Conservation (phyloP, 2,113 vertebrate species). For the Anoplopoma fimbria region DNA sequence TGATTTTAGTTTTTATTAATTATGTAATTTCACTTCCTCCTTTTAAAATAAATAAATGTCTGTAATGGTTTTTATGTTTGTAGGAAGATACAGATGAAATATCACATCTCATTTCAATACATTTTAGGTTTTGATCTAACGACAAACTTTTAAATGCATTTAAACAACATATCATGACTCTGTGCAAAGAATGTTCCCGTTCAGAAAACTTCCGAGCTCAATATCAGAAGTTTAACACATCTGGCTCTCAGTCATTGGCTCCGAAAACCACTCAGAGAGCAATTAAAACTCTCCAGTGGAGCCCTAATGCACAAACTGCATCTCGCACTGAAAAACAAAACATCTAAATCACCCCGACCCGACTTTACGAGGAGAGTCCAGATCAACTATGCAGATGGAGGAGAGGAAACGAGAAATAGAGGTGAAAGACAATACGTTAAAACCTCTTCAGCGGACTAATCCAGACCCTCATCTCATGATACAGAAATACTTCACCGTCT, state of each 20-base stretch:
- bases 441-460: conserved; percentile 52
- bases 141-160: background rate
- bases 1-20: background rate
- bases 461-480: conserved; percentile 60
- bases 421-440: conserved; percentile 56
- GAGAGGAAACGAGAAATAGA: too few species aligned
- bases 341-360: conserved; percentile 58
- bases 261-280: too few species aligned
- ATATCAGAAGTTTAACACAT: conserved; percentile 15
- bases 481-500: conserved; percentile 66
- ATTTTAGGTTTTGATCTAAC: background rate
- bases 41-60: background rate
- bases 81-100: background rate
- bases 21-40: background rate
- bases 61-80: background rate
- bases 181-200: conserved; percentile 5
- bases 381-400: too few species aligned
- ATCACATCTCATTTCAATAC: background rate
- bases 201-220: conserved; percentile 21
- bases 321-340: too few species aligned
- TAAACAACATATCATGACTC: conserved; percentile 14
- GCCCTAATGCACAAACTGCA: conserved; percentile 64
- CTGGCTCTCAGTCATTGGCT: too few species aligned
- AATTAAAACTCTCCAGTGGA: conserved; percentile 51
- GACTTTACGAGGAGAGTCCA: conserved; percentile 58